A percentile compares a stretch with the other conserved stretches of the same genome.
These are phyloP conservation scores for Protaetia brevitarsis DNA, from an alignment of 1,140 invertebrate genomes.

Conservation along the genomic window DNA sequence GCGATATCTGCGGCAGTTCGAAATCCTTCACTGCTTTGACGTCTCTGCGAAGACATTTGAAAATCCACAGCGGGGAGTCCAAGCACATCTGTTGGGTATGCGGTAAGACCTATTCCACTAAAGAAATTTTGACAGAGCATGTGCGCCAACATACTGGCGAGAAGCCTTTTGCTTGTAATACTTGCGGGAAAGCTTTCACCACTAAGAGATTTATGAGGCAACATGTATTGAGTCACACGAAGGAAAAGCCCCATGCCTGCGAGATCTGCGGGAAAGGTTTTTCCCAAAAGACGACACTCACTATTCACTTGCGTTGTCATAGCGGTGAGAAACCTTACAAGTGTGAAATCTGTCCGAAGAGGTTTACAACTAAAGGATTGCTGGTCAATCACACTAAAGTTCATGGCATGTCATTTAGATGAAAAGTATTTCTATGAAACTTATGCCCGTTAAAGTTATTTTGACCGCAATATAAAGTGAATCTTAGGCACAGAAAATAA, in stretches of 20 bases:
- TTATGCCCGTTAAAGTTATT: neutral
- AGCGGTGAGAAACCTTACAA: conserved; percentile 51
- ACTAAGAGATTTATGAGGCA: too few species aligned
- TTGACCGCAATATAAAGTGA: neutral
- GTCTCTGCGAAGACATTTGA: too few species aligned
- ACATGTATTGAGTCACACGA: conserved; percentile 49
- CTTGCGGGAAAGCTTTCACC: too few species aligned
- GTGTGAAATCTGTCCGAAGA: conserved; percentile 51
- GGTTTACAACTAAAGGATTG: conserved; percentile 35
- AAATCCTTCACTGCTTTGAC: too few species aligned
- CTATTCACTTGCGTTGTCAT: conserved; percentile 56
- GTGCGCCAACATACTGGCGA: too few species aligned
- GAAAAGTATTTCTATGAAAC: neutral
- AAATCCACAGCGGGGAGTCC: too few species aligned
- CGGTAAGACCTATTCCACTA: too few species aligned
- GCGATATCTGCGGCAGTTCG: too few species aligned
- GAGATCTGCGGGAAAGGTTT: neutral
- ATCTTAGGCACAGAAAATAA: neutral
- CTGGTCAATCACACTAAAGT: conserved; percentile 37
- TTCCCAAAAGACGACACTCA: conserved; percentile 23
- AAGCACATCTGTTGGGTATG: too few species aligned
- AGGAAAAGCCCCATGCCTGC: conserved; percentile 40
- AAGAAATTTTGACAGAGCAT: too few species aligned
- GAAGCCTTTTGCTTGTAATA: too few species aligned
- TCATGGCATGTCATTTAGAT: conserved; percentile 26